A percentile compares a stretch with the other conserved stretches of the same genome.
Evolutionary conservation across 1,140 invertebrate genomes (phyloP).

Genomic region (Hirudo medicinalis): DNA sequence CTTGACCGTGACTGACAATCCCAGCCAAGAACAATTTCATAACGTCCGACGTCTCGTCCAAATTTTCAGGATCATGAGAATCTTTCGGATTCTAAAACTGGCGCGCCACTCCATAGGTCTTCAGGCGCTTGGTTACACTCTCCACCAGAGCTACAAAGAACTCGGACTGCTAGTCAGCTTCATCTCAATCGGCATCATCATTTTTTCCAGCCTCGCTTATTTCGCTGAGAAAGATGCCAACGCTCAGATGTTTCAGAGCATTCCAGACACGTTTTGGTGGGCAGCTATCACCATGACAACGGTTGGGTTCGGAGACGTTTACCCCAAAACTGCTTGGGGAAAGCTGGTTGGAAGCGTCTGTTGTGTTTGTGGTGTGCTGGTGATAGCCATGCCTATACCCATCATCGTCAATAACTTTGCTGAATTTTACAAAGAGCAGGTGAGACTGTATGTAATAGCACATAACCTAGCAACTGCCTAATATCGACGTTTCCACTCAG

Average conservation of each 20-base stretch:
- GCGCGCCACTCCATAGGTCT: constrained; percentile 95
- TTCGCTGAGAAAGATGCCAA: constrained; percentile 78
- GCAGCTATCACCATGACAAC: constrained; percentile 93
- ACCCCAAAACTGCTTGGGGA: constrained; percentile 36
- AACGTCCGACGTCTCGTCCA: constrained; percentile 60
- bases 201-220: constrained; percentile 95
- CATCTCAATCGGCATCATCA: constrained; percentile 94
- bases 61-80: constrained; percentile 98
- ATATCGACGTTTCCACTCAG: too few relatives aligned
- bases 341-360: constrained; percentile 45
- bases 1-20: constrained; percentile 35
- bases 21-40: constrained; percentile 42
- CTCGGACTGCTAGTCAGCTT: constrained; percentile 95
- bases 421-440: constrained; percentile 99
- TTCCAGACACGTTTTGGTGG: constrained; percentile 51
- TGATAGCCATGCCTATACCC: constrained; percentile 96
- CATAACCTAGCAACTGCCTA: too few relatives aligned
- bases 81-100: constrained; percentile 92
- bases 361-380: constrained; percentile 99
- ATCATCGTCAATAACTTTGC: constrained; percentile 45
- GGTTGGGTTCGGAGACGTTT: constrained; percentile 65
- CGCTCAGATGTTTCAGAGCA: constrained; percentile 31
- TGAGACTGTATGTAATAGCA: constrained; percentile 50
- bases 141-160: constrained; percentile 97
- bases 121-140: constrained; percentile 92